Conservation (phyloP, 2,888 invertebrate species). For the Thymelicus sylvestris region DNA sequence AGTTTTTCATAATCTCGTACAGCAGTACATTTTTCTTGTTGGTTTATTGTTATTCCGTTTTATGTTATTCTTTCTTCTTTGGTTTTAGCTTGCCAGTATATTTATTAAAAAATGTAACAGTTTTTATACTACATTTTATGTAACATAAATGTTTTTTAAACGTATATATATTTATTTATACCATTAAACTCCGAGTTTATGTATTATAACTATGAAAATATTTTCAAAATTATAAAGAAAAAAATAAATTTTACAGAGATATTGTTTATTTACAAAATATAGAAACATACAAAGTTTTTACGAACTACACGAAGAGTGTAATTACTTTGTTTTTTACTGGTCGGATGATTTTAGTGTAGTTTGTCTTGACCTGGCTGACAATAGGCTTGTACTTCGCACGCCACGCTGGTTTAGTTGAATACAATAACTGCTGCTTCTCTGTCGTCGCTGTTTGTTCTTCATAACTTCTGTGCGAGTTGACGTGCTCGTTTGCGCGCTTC, state of each 20-base stretch:
- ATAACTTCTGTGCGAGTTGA: slow-evolving; percentile 45
- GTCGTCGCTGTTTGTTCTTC: slow-evolving; percentile 46
- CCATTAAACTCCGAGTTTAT: too few species aligned
- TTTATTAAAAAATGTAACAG: too few species aligned
- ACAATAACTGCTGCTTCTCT: slow-evolving; percentile 43
- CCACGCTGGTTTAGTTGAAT: slow-evolving; percentile 53
- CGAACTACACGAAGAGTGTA: slow-evolving; percentile 47
- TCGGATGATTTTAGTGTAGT: slow-evolving; percentile 62
- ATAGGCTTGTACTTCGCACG: slow-evolving; percentile 68
- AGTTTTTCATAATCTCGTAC: background rate
- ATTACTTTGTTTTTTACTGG: slow-evolving; percentile 66
- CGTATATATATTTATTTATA: too few species aligned
- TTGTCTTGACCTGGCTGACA: slow-evolving; percentile 56
- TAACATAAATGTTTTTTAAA: too few species aligned
- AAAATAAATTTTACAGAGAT: too few species aligned
- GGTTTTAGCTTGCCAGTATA: too few species aligned
- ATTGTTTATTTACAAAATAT: slow-evolving; percentile 36
- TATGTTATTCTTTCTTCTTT: too few species aligned
- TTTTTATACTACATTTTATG: too few species aligned
- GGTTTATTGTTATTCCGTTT: too few species aligned
- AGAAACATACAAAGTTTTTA: background rate
- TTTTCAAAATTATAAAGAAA: too few species aligned
- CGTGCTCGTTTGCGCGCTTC: slow-evolving; percentile 55
- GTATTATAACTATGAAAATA: too few species aligned
- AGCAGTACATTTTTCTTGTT: too few species aligned